These are phyloP conservation scores for Reticulitermes lucifugus DNA, from an alignment of 2,888 invertebrate genomes.

Conservation along the genomic window DNA sequence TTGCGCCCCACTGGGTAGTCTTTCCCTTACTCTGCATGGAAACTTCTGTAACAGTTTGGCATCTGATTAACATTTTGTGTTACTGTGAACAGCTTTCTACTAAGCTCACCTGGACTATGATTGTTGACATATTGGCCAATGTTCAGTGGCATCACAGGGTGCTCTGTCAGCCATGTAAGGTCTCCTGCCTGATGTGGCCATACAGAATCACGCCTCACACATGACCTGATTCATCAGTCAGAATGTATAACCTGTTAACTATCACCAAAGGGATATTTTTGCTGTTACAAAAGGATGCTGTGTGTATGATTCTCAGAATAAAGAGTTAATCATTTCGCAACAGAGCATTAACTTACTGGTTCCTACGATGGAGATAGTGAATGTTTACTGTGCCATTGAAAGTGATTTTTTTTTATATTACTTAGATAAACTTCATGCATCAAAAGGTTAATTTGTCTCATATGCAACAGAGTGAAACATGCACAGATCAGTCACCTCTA, in stretches of 20 bases:
- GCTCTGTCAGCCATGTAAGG: conserved; percentile 55
- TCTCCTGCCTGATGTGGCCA: conserved; percentile 60
- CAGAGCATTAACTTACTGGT: no score
- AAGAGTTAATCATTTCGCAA: no score
- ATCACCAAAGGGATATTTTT: neutral
- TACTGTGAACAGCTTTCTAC: neutral
- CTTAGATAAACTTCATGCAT: no score
- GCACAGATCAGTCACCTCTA: no score
- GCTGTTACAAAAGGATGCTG: neutral
- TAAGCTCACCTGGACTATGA: conserved; percentile 55
- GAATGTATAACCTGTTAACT: neutral
- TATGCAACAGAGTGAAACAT: no score
- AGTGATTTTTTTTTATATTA: no score
- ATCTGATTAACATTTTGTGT: neutral
- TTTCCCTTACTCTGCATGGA: no score
- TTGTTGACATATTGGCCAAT: conserved; percentile 68
- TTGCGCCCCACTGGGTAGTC: no score
- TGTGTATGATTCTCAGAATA: neutral
- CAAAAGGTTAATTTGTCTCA: no score
- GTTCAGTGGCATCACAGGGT: conserved; percentile 63
- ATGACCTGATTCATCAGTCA: conserved; percentile 54
- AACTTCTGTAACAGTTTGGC: no score
- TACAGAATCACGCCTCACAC: conserved; percentile 61
- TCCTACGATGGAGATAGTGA: no score
- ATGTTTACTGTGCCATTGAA: no score